Evolutionary conservation across 2,797 vertebrate genomes (phyloP).

Genomic region (Pelodytes ibericus): DNA sequence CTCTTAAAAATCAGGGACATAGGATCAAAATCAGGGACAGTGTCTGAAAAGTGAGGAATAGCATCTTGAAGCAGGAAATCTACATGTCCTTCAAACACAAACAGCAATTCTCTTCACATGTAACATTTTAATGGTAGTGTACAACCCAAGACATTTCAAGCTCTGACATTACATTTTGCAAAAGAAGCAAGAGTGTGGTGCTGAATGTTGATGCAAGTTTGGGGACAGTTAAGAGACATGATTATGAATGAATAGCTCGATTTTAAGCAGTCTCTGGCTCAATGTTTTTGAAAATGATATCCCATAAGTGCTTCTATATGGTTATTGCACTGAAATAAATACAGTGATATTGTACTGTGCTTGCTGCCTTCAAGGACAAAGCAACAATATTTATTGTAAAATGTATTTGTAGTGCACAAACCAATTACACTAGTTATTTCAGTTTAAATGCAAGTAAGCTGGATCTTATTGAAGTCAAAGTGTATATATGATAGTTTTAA

Average conservation of each 20-base stretch:
- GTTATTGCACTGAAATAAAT: background rate
- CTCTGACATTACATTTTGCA: constrained; percentile 6
- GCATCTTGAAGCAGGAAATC: constrained; percentile 24
- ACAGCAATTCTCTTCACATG: constrained; percentile 26
- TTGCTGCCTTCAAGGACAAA: constrained; percentile 4
- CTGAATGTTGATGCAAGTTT: constrained; percentile 16
- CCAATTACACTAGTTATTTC: too few relatives aligned
- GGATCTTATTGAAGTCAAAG: too few relatives aligned
- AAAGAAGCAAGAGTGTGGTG: background rate
- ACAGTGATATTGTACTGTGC: constrained; percentile 13
- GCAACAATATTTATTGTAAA: background rate
- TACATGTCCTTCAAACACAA: constrained; percentile 28
- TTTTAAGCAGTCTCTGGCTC: constrained; percentile 11
- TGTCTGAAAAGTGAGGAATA: constrained; percentile 43
- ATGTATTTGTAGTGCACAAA: background rate
- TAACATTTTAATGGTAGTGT: constrained; percentile 7
- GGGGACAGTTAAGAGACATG: constrained; percentile 26
- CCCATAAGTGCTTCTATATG: constrained; percentile 11
- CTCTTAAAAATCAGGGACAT: constrained; percentile 46
- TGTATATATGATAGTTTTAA: too few relatives aligned
- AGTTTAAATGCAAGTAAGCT: too few relatives aligned
- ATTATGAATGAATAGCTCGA: constrained; percentile 18
- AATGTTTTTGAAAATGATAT: constrained; percentile 23
- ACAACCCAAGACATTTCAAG: constrained; percentile 1
- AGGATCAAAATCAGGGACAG: constrained; percentile 39